phyloP scores from a whole-genome alignment of 2,113 vertebrate genomes.

The Cryptomyrus ogoouensis region DNA sequence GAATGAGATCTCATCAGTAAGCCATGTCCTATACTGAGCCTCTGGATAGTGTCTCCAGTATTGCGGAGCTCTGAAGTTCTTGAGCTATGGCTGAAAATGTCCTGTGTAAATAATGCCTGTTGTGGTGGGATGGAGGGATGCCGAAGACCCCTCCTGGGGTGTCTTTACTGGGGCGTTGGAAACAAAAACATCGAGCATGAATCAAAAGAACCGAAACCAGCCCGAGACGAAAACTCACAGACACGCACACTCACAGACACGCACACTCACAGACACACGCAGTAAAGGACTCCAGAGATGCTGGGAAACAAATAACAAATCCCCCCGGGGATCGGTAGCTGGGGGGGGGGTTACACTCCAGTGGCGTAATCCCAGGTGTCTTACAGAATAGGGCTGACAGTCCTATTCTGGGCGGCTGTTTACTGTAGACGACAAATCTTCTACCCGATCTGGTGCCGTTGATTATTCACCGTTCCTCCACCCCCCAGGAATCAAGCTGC shows the following conservation, averaged over 20 bases:
- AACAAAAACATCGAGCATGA: background rate
- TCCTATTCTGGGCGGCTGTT: background rate
- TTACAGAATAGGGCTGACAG: background rate
- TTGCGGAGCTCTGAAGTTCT: background rate
- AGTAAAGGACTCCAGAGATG: background rate
- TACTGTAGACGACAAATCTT: background rate
- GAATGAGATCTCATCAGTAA: background rate
- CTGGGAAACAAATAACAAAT: background rate
- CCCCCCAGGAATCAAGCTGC: background rate
- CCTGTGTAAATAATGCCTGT: background rate
- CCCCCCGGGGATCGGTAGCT: background rate
- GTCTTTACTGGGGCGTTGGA: background rate
- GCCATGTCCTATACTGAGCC: background rate
- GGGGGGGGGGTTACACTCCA: background rate
- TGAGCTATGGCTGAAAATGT: background rate
- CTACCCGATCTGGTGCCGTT: background rate
- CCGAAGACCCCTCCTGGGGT: background rate
- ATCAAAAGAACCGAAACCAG: background rate
- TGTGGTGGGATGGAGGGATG: background rate
- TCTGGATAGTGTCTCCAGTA: background rate
- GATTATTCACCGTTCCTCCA: background rate
- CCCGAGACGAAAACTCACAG: too few species aligned
- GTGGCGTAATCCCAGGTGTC: background rate
- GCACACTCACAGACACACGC: background rate
- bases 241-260: background rate